Base-by-base conservation (phyloP, 2,113 vertebrate species). In the Sander lucioperca region DNA sequence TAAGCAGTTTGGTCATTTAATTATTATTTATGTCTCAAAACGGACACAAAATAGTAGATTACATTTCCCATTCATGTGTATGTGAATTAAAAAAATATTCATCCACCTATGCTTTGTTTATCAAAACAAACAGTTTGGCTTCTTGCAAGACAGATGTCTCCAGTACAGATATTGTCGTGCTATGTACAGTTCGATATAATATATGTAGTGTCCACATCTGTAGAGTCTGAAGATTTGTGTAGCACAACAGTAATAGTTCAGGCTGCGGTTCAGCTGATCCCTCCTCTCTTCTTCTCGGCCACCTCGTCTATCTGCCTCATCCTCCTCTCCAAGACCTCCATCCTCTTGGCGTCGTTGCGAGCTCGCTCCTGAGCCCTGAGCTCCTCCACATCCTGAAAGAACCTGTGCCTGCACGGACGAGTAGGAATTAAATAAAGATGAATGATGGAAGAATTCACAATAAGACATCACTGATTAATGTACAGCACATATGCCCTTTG, bases 301-400 rank as follows among this genome's bases (percentile, higher is more conserved):
- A 93, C 11, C 76, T 94, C 85, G 0, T 90, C 92, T 0, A 94
- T 84, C 89, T 93, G 95, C 79, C 53, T 91, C 79, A 94, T 88
- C 16, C 94, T 91, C 63, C 93, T 91, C 84, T 95, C 92, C 83
- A 96, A 14, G 39, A 96, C 33, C n/a, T 95, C 94, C 59, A 82
- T 16, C 27, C 72, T 83, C 83, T 79, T 94, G 69, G 84, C 77
- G 0, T 94, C 18, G 11, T 92, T 90, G 9, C 85, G 76, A 1
- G 79, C 90, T n/a, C 79, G 80, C 72, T 96, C 93, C 87, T 91
- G 85, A 8, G 92, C 93, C 74, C 94, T 87, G n/a, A 96, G 77
- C 45, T 92, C 92, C 6, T 72, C 87, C 43, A 95, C 27, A 2
- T 96, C 94, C 9, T 89, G 74, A 0, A 96, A 90, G 81, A 96